These are phyloP conservation scores for Knipowitschia caucasica DNA, from an alignment of 2,797 vertebrate genomes.

Conservation along the genomic window DNA sequence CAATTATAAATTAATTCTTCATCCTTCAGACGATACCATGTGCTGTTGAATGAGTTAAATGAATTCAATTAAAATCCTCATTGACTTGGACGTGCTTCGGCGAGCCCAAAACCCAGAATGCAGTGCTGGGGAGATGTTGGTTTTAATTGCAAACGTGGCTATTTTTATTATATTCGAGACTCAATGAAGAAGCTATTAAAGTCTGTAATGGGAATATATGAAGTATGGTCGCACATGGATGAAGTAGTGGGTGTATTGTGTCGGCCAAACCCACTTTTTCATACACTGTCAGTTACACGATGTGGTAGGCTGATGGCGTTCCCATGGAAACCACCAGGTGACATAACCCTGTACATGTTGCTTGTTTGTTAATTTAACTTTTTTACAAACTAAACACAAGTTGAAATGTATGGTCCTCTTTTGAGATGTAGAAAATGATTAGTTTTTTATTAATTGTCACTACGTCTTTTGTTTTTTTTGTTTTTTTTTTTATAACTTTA, in stretches of 20 bases:
- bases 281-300: not conserved
- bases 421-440: no score
- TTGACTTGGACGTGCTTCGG: not conserved
- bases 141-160: not conserved
- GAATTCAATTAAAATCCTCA: constrained; percentile 4
- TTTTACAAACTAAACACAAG: no score
- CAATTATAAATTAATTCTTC: constrained; percentile 5
- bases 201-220: constrained; percentile 4
- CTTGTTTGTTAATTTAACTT: no score
- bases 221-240: constrained; percentile 4
- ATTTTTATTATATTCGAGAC: constrained; percentile 1
- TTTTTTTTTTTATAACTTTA: no score
- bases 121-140: not conserved
- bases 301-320: no score
- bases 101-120: not conserved
- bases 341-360: no score
- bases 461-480: no score
- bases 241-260: not conserved
- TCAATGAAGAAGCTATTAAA: constrained; percentile 4
- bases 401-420: no score
- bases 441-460: no score
- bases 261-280: not conserved
- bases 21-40: not conserved
- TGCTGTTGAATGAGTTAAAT: constrained; percentile 12
- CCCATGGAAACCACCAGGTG: no score